Evolutionary conservation across 2,797 vertebrate species (phyloP).

Genomic region (Sphenopsis melanotis): DNA sequence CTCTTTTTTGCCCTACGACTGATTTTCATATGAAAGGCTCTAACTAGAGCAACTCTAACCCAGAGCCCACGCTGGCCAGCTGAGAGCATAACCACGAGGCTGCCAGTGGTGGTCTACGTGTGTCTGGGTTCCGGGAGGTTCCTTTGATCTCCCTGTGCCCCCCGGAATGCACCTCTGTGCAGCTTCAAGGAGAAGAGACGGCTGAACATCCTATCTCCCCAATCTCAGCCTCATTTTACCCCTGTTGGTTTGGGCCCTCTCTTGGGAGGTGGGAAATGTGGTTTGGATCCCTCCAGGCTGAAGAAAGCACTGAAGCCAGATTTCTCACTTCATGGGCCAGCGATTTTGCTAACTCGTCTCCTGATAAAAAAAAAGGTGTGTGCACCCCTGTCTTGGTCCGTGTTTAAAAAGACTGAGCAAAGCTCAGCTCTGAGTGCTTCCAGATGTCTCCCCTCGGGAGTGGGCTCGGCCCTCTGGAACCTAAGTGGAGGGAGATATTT

Average conservation of each 20-base stretch:
- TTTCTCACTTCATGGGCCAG: conserved; percentile 57
- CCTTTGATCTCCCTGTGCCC: conserved; percentile 52
- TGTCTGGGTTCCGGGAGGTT: not conserved
- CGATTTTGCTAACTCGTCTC: not conserved
- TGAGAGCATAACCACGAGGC: not conserved
- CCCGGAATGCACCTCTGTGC: not conserved
- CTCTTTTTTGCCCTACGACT: not conserved
- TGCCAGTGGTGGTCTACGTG: not conserved
- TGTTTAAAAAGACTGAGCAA: not conserved
- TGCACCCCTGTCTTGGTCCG: not conserved
- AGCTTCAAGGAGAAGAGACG: conserved; percentile 12
- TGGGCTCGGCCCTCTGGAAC: conserved; percentile 54
- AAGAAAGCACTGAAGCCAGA: conserved; percentile 13
- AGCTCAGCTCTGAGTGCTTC: not conserved
- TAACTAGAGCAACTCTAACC: not conserved
- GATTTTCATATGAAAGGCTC: not conserved
- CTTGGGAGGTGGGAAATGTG: conserved; percentile 48
- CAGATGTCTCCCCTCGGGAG: conserved; percentile 65
- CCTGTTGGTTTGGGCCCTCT: not conserved
- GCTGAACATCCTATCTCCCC: conserved; percentile 41
- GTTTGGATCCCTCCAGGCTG: conserved; percentile 52
- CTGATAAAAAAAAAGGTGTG: not conserved
- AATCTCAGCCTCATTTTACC: conserved; percentile 56
- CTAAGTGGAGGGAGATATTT: conserved; percentile 35
- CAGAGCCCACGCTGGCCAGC: not conserved